These are phyloP conservation scores for Hypomecis punctinalis DNA, from an alignment of 2,888 invertebrate genomes.

Conservation along the genomic window DNA sequence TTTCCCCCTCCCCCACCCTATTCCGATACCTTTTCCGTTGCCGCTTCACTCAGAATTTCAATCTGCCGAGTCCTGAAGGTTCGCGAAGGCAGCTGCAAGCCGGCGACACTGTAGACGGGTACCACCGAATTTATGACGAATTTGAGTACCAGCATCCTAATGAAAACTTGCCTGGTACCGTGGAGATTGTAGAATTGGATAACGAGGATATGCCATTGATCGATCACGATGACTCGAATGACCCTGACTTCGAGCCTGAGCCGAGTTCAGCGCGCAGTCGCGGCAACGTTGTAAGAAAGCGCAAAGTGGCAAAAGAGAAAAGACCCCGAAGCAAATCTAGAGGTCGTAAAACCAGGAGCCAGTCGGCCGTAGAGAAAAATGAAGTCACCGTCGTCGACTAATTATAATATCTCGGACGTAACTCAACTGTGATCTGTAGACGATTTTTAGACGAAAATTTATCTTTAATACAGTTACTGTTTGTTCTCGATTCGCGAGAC, in stretches of 20 bases:
- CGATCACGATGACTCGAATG: conserved; percentile 61
- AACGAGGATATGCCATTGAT: conserved; percentile 49
- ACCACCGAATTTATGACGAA: conserved; percentile 63
- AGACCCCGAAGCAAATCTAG: conserved; percentile 72
- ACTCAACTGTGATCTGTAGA: conserved; percentile 67
- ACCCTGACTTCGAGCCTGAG: conserved; percentile 71
- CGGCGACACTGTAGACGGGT: conserved; percentile 71
- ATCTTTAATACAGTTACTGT: conserved; percentile 9
- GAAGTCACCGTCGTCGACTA: conserved; percentile 66
- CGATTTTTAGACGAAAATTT: conserved; percentile 31
- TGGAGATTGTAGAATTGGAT: conserved; percentile 74
- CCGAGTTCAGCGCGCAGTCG: conserved; percentile 69
- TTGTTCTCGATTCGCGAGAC: background rate
- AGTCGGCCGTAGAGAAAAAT: conserved; percentile 64
- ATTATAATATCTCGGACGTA: conserved; percentile 45
- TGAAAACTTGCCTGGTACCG: conserved; percentile 62
- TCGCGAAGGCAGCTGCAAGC: conserved; percentile 53
- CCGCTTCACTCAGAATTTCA: conserved; percentile 80
- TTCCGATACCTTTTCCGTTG: conserved; percentile 70
- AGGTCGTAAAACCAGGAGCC: conserved; percentile 76
- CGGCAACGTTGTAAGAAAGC: conserved; percentile 71
- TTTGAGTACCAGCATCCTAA: conserved; percentile 64
- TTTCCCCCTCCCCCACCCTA: conserved; percentile 73
- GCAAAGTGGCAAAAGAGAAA: conserved; percentile 68
- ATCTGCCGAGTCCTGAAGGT: conserved; percentile 72